Evolutionary conservation across 2,113 vertebrate species (phyloP).

Genomic region (Ranitomeya imitator): DNA sequence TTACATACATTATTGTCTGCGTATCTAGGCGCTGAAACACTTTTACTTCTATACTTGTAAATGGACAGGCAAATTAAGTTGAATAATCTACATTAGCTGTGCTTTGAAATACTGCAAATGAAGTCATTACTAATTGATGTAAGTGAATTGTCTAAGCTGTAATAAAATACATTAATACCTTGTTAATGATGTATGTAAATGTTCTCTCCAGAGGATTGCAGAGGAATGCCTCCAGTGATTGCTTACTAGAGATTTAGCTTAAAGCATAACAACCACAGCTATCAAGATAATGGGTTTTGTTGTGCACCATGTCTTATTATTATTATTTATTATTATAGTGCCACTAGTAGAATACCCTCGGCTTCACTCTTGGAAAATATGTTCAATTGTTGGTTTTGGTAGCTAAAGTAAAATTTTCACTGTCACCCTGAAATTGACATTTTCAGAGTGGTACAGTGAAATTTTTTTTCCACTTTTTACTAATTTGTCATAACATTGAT

Average conservation of each 20-base stretch:
- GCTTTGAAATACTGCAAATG: not conserved
- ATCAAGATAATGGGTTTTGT: not conserved
- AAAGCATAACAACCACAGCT: not conserved
- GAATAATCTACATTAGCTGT: slow-evolving; percentile 1
- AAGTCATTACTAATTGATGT: slow-evolving; percentile 35
- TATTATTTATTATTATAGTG: too few relatives aligned
- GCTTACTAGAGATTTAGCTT: not conserved
- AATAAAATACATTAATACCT: not conserved
- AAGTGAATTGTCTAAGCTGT: slow-evolving; percentile 16
- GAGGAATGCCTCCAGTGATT: slow-evolving; percentile 6
- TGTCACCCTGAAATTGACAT: too few relatives aligned
- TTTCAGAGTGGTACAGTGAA: too few relatives aligned
- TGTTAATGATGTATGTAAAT: slow-evolving; percentile 19
- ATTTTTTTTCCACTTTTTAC: too few relatives aligned
- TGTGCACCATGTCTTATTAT: too few relatives aligned
- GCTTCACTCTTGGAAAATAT: too few relatives aligned
- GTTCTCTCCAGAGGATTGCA: not conserved
- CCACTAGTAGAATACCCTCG: too few relatives aligned
- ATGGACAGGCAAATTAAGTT: not conserved
- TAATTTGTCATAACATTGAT: too few relatives aligned
- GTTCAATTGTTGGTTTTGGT: too few relatives aligned
- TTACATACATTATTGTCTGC: not conserved
- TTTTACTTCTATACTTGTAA: not conserved
- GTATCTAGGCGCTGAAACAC: not conserved
- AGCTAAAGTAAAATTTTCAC: too few relatives aligned